These are phyloP conservation scores for Agrypnus murinus DNA, from an alignment of 2,888 invertebrate genomes.

Conservation along the genomic window DNA sequence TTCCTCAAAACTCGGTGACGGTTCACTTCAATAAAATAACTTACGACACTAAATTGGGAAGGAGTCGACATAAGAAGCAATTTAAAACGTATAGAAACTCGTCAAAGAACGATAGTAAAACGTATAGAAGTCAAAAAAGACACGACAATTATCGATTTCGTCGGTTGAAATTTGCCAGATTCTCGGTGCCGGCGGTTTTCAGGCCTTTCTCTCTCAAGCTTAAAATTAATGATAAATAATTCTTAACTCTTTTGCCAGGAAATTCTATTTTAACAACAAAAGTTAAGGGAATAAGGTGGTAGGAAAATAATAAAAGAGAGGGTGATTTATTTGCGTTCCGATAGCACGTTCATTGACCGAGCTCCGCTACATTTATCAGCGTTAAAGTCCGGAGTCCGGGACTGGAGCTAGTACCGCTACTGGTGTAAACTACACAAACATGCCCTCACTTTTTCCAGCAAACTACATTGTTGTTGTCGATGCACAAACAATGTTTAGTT, in stretches of 20 bases:
- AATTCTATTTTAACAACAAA: constrained; percentile 52
- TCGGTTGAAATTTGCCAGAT: constrained; percentile 11
- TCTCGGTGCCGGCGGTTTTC: background rate
- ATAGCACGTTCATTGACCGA: constrained; percentile 61
- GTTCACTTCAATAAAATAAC: constrained; percentile 37
- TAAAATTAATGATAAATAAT: constrained; percentile 46
- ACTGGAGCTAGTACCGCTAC: constrained; percentile 31
- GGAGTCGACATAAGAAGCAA: constrained; percentile 28
- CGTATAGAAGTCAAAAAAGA: constrained; percentile 16
- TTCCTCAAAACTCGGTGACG: constrained; percentile 13
- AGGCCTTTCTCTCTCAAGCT: constrained; percentile 22
- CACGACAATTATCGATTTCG: constrained; percentile 31
- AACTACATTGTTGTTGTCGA: constrained; percentile 38
- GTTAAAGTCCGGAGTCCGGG: constrained; percentile 53
- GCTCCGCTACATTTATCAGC: constrained; percentile 59
- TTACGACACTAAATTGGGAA: constrained; percentile 37
- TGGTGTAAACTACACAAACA: constrained; percentile 47
- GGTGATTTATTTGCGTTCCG: constrained; percentile 59
- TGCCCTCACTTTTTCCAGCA: constrained; percentile 42
- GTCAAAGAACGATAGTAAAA: constrained; percentile 21
- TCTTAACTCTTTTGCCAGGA: constrained; percentile 36
- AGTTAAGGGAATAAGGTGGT: constrained; percentile 50
- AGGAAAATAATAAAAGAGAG: constrained; percentile 57
- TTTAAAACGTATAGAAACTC: constrained; percentile 28
- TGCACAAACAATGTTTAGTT: constrained; percentile 18